Conservation (phyloP, 2,888 invertebrate species). For the Drosophila vallismaia region DNA sequence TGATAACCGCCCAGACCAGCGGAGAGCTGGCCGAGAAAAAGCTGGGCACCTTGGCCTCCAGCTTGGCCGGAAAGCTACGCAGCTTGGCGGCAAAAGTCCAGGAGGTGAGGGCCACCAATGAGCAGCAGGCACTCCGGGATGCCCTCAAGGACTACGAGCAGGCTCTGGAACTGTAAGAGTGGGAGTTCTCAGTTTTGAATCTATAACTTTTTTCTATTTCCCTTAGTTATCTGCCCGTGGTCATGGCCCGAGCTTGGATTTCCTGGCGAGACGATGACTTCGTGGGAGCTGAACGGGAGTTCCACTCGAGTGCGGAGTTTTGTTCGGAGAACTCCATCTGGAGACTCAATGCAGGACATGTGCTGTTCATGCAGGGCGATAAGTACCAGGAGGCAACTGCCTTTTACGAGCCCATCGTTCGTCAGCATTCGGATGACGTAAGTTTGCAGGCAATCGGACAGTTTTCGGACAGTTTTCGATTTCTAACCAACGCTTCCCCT, state of each 20-base stretch:
- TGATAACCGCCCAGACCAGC: conserved; percentile 98
- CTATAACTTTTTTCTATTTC: not conserved
- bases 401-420: conserved; percentile 98
- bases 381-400: conserved; percentile 99
- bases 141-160: conserved; percentile 96
- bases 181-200: not conserved
- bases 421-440: conserved; percentile 95
- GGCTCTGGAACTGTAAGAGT: conserved; percentile 88
- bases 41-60: conserved; percentile 96
- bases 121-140: conserved; percentile 94
- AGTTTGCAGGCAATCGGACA: conserved; percentile 27
- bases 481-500: conserved; percentile 5
- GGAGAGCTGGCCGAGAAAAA: conserved; percentile 98
- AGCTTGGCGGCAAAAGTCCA: conserved; percentile 97
- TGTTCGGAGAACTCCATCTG: conserved; percentile 98
- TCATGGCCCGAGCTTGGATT: conserved; percentile 99
- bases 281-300: conserved; percentile 97
- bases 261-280: conserved; percentile 99
- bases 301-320: conserved; percentile 98
- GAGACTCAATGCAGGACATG: conserved; percentile 99
- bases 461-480: not conserved
- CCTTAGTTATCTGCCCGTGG: conserved; percentile 94
- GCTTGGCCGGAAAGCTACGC: conserved; percentile 94
- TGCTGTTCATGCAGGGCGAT: conserved; percentile 99
- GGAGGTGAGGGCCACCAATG: conserved; percentile 94